Evolutionary conservation across 2,888 invertebrate species (phyloP).

Genomic region (Apamea crenata): DNA sequence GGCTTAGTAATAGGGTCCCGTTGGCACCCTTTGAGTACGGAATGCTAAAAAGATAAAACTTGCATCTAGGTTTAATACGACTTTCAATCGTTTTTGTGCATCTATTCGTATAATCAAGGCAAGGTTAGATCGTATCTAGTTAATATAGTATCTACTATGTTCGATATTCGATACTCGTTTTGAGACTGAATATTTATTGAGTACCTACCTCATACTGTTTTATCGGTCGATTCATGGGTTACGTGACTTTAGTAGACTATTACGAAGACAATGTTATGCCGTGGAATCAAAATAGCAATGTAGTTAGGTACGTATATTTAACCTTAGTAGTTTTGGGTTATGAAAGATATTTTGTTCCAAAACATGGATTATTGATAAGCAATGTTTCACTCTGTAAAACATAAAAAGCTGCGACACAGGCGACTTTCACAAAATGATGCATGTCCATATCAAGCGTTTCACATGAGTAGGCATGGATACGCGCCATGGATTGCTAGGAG

Average conservation of each 20-base stretch:
- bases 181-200: constrained; percentile 31
- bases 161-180: constrained; percentile 7
- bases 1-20: no score
- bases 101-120: constrained; percentile 2
- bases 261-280: constrained; percentile 9
- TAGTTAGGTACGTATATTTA: constrained; percentile 3
- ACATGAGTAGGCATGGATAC: background rate
- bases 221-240: constrained; percentile 37
- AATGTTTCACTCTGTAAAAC: background rate
- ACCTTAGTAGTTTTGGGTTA: constrained; percentile 13
- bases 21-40: no score
- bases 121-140: constrained; percentile 20
- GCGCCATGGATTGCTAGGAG: background rate
- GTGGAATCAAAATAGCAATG: constrained; percentile 14
- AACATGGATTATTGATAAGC: constrained; percentile 15
- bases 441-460: background rate
- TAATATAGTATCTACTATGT: constrained; percentile 2
- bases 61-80: background rate
- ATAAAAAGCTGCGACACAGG: background rate
- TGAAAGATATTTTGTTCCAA: background rate
- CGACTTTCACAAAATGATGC: background rate
- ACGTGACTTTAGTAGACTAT: constrained; percentile 35
- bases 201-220: constrained; percentile 12
- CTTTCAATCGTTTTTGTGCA: constrained; percentile 23
- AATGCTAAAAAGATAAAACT: background rate